Percentiles rank a stretch among this genome's conserved stretches.
phyloP scores from a whole-genome alignment of 1,140 invertebrate species.

The Tetranychus urticae region DNA sequence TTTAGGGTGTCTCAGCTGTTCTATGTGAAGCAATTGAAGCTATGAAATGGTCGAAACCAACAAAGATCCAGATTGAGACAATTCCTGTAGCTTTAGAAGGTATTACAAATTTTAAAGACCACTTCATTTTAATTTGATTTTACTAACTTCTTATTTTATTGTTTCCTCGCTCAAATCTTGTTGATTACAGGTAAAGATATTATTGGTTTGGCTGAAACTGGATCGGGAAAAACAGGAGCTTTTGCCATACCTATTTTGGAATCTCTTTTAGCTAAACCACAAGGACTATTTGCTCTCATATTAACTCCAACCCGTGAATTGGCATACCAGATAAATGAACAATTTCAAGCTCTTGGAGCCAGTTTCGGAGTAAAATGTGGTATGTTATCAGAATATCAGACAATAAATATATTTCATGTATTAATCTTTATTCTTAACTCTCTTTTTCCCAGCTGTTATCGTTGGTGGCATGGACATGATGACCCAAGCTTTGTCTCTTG shows the following conservation, averaged over 20 bases:
- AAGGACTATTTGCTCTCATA: constrained; percentile 76
- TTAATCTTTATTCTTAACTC: not conserved
- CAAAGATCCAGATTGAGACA: constrained; percentile 80
- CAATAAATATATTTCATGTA: not conserved
- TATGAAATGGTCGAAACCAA: constrained; percentile 76
- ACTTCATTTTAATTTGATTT: not conserved
- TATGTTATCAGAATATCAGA: constrained; percentile 12
- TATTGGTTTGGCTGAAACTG: constrained; percentile 85
- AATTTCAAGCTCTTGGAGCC: constrained; percentile 32
- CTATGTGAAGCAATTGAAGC: constrained; percentile 71
- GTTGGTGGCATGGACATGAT: constrained; percentile 97
- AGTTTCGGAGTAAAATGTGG: constrained; percentile 71
- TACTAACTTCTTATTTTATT: not conserved
- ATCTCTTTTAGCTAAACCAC: constrained; percentile 61
- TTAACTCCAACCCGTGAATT: constrained; percentile 90
- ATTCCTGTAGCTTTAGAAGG: constrained; percentile 66
- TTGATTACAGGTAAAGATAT: constrained; percentile 35
- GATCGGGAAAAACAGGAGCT: constrained; percentile 91
- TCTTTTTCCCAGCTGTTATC: constrained; percentile 40
- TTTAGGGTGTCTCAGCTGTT: constrained; percentile 53
- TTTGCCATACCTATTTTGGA: constrained; percentile 91
- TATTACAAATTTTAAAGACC: constrained; percentile 17
- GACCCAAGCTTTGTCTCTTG: constrained; percentile 60
- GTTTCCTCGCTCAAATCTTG: not conserved
- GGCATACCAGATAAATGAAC: constrained; percentile 40